Evolutionary conservation across 2,113 vertebrate genomes (phyloP).

Genomic region (Amphiprion ocellaris): DNA sequence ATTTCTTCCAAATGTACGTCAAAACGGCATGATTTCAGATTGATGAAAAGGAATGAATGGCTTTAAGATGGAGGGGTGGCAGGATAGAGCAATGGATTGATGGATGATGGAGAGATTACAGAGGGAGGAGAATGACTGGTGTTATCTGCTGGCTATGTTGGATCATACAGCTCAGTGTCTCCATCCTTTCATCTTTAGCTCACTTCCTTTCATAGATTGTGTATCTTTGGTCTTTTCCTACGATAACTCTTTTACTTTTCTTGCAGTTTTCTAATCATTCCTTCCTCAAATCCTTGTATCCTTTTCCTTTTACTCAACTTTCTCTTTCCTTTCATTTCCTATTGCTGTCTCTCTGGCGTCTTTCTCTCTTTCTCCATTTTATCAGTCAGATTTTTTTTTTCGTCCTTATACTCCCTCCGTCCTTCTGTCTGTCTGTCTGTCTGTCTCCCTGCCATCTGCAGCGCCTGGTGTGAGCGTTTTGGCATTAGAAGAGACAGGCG

Average conservation of each 20-base stretch:
- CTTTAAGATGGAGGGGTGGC: conserved; percentile 49
- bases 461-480: conserved; percentile 49
- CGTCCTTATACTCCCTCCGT: not conserved
- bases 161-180: conserved; percentile 56
- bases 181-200: conserved; percentile 61
- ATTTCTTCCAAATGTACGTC: conserved; percentile 38
- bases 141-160: conserved; percentile 62
- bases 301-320: not conserved
- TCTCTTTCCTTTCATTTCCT: conserved; percentile 1
- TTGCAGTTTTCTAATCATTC: not conserved
- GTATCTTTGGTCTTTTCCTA: not conserved
- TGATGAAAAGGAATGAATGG: conserved; percentile 64
- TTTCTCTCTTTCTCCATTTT: not conserved
- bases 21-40: conserved; percentile 51
- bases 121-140: conserved; percentile 61
- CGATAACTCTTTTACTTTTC: not conserved
- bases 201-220: conserved; percentile 22
- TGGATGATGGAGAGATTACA: conserved; percentile 71
- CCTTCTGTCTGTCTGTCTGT: not conserved
- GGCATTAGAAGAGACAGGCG: conserved; percentile 50
- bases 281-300: not conserved
- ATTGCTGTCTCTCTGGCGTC: not conserved
- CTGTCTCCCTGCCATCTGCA: conserved; percentile 53
- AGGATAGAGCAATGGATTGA: conserved; percentile 52
- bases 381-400: not conserved